A percentile compares a stretch with the other conserved stretches of the same genome.
These are phyloP conservation scores for Liolophura sinensis DNA, from an alignment of 1,140 invertebrate genomes.

Conservation along the genomic window DNA sequence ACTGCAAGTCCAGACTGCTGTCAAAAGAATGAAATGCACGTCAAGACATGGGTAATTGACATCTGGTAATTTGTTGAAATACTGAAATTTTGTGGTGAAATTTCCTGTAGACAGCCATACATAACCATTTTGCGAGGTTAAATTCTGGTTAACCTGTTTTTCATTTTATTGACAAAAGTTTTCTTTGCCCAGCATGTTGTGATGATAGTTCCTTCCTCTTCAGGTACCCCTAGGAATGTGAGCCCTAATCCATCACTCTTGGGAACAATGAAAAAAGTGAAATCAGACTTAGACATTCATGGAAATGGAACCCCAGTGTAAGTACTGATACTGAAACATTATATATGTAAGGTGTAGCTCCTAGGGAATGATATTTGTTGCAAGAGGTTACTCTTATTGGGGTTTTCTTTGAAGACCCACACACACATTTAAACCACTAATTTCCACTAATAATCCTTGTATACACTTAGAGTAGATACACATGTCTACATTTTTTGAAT, in stretches of 20 bases:
- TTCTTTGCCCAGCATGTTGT: background rate
- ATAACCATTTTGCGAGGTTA: background rate
- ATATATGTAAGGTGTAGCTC: background rate
- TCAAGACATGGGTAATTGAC: background rate
- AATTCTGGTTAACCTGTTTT: background rate
- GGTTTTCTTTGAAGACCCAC: no score
- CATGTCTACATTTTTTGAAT: no score
- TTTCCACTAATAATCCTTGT: no score
- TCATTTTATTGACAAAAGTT: background rate
- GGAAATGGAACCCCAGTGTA: conserved; percentile 26
- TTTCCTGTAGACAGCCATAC: background rate
- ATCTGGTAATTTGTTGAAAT: background rate
- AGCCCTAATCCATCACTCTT: conserved; percentile 35
- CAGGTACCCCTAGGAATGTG: conserved; percentile 45
- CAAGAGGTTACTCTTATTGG: conserved; percentile 4
- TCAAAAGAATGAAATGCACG: no score
- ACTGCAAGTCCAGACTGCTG: background rate
- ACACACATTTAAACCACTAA: no score
- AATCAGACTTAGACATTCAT: conserved; percentile 27
- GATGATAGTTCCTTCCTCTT: conserved; percentile 12
- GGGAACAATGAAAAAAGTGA: conserved; percentile 25
- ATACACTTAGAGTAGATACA: no score
- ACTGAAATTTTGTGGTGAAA: background rate
- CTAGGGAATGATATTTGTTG: background rate
- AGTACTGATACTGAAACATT: conserved; percentile 6